Percentiles rank a stretch among this genome's conserved stretches.
These are phyloP conservation scores for Molossus molossus DNA, from an alignment of 2,797 vertebrate species.

Conservation along the genomic window DNA sequence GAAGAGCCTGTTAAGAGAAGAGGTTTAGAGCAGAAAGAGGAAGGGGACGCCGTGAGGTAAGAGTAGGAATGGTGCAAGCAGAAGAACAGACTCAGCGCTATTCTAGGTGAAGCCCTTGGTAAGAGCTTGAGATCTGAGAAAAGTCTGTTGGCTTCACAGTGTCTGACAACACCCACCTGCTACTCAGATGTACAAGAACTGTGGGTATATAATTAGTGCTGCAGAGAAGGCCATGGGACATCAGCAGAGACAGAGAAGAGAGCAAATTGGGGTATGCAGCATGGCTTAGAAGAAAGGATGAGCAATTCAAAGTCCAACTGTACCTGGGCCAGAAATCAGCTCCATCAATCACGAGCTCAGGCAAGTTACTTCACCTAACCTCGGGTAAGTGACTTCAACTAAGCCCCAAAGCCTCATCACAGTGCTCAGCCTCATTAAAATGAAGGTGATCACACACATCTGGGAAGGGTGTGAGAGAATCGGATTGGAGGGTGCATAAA, in stretches of 20 bases:
- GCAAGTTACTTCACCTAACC: not conserved
- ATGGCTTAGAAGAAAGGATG: not conserved
- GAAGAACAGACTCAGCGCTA: not conserved
- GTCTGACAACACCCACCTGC: not conserved
- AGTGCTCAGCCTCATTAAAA: slow-evolving; percentile 25
- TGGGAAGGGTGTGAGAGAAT: not conserved
- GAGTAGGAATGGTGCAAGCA: not conserved
- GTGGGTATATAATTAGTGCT: not conserved
- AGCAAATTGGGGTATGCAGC: not conserved
- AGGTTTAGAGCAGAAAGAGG: not conserved
- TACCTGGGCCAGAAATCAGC: not conserved
- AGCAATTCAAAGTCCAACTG: not conserved
- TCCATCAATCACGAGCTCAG: not conserved
- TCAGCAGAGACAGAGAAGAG: not conserved
- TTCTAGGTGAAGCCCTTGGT: not conserved
- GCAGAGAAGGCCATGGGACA: not conserved
- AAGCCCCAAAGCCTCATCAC: not conserved
- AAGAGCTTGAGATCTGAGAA: not conserved
- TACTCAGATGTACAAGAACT: not conserved
- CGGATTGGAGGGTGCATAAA: not conserved
- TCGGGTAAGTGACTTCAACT: not conserved
- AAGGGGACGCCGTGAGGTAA: not conserved
- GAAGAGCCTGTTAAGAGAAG: slow-evolving; percentile 29
- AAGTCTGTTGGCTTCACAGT: not conserved
- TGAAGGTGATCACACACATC: not conserved